A percentile compares a stretch with the other conserved stretches of the same genome.
Conservation (phyloP, 23 tunicate species). For the Halocynthia aurantium region DNA sequence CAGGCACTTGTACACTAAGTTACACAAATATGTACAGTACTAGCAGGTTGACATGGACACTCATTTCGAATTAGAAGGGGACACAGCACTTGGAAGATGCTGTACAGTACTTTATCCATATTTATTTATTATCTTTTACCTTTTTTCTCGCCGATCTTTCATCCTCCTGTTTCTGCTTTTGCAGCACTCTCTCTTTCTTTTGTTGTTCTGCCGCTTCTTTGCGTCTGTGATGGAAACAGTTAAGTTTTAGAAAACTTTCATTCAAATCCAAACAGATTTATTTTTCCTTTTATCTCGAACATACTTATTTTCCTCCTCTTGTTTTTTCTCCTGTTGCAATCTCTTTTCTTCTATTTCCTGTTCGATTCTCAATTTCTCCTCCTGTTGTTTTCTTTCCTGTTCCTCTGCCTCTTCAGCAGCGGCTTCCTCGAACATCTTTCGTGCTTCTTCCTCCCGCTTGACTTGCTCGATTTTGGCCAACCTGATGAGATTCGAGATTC, state of each 20-base stretch:
- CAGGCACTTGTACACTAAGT: too few relatives aligned
- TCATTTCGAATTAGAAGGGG: too few relatives aligned
- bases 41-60: too few relatives aligned
- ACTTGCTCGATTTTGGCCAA: constrained; percentile 15
- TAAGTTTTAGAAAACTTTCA: not conserved
- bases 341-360: not conserved
- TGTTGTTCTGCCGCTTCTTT: constrained; percentile 55
- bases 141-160: constrained; percentile 64
- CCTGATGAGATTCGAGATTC: not conserved
- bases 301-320: not conserved
- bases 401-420: constrained; percentile 16
- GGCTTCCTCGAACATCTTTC: constrained; percentile 25
- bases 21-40: too few relatives aligned
- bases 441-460: constrained; percentile 27
- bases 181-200: constrained; percentile 34
- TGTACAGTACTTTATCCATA: too few relatives aligned
- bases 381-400: not conserved
- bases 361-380: constrained; percentile 15
- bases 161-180: constrained; percentile 61
- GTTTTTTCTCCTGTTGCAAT: not conserved
- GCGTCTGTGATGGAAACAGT: not conserved
- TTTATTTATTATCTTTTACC: constrained; percentile 7
- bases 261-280: not conserved
- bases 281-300: not conserved
- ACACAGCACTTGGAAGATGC: too few relatives aligned